phyloP scores from a whole-genome alignment of 2,113 vertebrate genomes.

The Oryzias celebensis region DNA sequence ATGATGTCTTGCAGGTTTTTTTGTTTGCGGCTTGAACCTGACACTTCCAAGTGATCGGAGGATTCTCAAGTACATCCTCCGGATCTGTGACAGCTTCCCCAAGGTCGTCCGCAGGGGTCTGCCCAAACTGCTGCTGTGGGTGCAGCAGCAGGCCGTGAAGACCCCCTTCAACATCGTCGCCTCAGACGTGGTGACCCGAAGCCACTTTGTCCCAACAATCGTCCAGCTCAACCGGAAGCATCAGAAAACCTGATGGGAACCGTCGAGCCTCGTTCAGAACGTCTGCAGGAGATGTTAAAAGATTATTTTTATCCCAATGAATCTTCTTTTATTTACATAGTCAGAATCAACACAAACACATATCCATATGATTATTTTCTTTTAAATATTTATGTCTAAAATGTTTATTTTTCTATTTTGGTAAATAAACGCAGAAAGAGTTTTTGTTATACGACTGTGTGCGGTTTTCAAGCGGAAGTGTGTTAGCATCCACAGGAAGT shows the following conservation, averaged over 20 bases:
- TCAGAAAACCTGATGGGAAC: background rate
- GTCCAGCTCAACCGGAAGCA: slow-evolving; percentile 38
- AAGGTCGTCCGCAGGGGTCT: slow-evolving; percentile 27
- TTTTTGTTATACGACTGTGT: no score
- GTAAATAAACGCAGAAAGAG: no score
- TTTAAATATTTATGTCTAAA: no score
- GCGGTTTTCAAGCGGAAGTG: no score
- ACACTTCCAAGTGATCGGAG: slow-evolving; percentile 34
- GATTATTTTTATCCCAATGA: no score
- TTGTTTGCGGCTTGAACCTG: slow-evolving; percentile 61
- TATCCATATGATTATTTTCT: no score
- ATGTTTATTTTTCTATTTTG: no score
- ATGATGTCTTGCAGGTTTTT: slow-evolving; percentile 40
- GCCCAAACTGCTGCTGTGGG: slow-evolving; percentile 40
- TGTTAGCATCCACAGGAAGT: no score
- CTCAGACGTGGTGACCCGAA: slow-evolving; percentile 51
- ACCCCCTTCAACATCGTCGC: slow-evolving; percentile 49
- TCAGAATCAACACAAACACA: no score
- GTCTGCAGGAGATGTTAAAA: no score
- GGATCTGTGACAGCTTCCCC: slow-evolving; percentile 13
- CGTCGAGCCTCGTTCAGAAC: no score
- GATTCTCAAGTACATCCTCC: slow-evolving; percentile 42
- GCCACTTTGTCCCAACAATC: slow-evolving; percentile 41
- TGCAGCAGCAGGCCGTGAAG: background rate
- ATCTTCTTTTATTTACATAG: no score